phyloP scores from a whole-genome alignment of 2,888 invertebrate genomes.

The Pycnomerus fuliginosus region DNA sequence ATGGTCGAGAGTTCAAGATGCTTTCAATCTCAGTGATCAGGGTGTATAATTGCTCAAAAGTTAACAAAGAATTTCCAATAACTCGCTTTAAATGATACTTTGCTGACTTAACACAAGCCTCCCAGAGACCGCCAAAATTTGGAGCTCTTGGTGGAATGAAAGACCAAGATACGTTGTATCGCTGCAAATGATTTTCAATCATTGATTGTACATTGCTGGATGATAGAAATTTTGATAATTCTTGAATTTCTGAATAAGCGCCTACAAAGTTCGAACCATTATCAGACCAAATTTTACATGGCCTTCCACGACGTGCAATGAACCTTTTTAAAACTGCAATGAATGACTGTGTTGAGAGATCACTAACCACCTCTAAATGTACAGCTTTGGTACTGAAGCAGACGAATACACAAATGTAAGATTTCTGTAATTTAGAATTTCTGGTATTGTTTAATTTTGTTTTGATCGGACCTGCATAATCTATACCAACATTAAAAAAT shows the following conservation, averaged over 20 bases:
- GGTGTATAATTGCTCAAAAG: conserved; percentile 3
- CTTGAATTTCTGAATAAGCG: background rate
- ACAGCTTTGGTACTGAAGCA: background rate
- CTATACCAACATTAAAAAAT: too few species aligned
- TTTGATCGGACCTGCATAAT: too few species aligned
- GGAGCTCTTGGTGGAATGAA: conserved; percentile 23
- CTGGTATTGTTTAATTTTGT: background rate
- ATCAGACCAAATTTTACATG: background rate
- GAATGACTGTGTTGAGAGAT: background rate
- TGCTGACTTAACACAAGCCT: conserved; percentile 27
- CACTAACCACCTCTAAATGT: background rate
- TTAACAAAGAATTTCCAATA: background rate
- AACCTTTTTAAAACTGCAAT: background rate
- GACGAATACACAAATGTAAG: background rate
- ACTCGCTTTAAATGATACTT: conserved; percentile 4
- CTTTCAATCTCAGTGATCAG: conserved; percentile 2
- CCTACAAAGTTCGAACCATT: background rate
- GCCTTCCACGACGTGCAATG: background rate
- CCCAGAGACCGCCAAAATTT: conserved; percentile 24
- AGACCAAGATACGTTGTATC: conserved; percentile 9
- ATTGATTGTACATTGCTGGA: too few species aligned
- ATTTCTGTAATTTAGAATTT: background rate
- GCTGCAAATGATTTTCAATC: background rate
- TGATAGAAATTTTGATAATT: background rate
- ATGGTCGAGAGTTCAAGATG: background rate